phyloP scores from a whole-genome alignment of 2,113 vertebrate genomes.

The Drymodes brunneopygia region DNA sequence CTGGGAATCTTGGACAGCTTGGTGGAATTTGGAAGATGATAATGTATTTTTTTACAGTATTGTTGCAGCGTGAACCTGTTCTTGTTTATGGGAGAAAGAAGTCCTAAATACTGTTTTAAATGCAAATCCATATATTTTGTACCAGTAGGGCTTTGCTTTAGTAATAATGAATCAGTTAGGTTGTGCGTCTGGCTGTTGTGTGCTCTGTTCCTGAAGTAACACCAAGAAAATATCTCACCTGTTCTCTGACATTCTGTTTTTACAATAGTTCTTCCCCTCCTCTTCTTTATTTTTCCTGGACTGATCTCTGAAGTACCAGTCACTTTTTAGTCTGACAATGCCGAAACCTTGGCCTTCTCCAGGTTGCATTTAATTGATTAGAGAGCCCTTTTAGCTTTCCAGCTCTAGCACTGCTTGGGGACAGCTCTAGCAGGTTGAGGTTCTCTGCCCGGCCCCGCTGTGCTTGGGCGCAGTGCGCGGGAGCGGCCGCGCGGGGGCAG shows the following conservation, averaged over 20 bases:
- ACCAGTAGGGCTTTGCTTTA: conserved; percentile 27
- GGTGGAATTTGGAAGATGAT: conserved; percentile 56
- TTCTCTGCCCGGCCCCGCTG: background rate
- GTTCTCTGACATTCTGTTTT: background rate
- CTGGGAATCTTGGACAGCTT: conserved; percentile 60
- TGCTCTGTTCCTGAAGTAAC: conserved; percentile 6
- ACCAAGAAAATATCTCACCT: background rate
- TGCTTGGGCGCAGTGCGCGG: background rate
- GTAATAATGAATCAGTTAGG: conserved; percentile 15
- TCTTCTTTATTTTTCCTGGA: background rate
- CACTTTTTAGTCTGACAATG: background rate
- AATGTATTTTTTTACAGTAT: conserved; percentile 47
- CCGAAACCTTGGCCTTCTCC: background rate
- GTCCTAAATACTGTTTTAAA: conserved; percentile 42
- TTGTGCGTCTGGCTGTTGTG: background rate
- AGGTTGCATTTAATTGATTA: background rate
- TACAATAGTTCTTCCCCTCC: background rate
- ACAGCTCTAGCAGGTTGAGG: accelerated
- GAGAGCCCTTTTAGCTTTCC: background rate
- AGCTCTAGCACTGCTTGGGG: accelerated
- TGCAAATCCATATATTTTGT: conserved; percentile 53
- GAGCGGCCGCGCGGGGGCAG: background rate
- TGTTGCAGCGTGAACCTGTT: conserved; percentile 36
- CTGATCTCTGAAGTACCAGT: background rate
- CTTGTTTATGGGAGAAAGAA: conserved; percentile 36